Conservation (phyloP, 2,113 vertebrate species). For the Plecturocebus donacophilus region DNA sequence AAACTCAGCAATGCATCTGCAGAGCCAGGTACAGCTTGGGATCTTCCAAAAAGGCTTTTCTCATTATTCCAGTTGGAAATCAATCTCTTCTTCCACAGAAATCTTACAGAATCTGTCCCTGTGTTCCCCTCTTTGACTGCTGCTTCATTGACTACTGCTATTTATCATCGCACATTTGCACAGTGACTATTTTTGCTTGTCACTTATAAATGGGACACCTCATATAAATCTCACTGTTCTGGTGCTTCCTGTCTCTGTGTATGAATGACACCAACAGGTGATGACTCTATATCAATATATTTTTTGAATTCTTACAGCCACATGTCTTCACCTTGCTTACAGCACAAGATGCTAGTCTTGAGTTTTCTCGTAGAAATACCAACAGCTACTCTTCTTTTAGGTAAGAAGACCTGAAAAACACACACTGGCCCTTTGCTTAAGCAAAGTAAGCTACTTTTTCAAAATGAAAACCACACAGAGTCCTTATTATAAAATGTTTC, state of each 20-base stretch:
- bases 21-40: background rate
- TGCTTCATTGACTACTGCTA: no score
- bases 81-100: no score
- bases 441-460: background rate
- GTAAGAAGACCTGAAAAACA: background rate
- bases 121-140: background rate
- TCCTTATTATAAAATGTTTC: background rate
- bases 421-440: accelerated
- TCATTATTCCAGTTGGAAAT: background rate
- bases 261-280: background rate
- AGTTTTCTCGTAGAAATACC: background rate
- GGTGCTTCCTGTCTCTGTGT: background rate
- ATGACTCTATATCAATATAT: accelerated
- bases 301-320: background rate
- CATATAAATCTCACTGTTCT: accelerated
- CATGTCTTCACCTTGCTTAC: background rate
- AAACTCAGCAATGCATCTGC: background rate
- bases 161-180: accelerated
- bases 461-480: background rate
- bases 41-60: background rate
- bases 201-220: accelerated
- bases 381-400: no score
- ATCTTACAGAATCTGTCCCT: background rate
- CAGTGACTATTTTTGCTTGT: background rate
- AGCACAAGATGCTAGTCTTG: background rate